Conservation (phyloP, 2,113 vertebrate genomes). For the Otus sunia region DNA sequence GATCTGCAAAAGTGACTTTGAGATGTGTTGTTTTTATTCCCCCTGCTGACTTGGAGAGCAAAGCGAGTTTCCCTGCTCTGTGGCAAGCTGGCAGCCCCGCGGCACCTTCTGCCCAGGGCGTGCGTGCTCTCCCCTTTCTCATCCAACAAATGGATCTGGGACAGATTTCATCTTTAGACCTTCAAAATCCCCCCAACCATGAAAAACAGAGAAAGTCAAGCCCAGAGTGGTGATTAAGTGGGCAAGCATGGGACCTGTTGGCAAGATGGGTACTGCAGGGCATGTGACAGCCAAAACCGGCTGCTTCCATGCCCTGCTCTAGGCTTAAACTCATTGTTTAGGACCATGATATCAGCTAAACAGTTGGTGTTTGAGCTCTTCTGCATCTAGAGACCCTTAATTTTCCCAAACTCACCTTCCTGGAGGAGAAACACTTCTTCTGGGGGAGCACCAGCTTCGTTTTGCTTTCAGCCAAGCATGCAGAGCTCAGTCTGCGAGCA, state of each 20-base stretch:
- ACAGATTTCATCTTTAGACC: neutral
- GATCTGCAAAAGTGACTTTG: neutral
- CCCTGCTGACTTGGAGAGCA: neutral
- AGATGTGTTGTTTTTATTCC: neutral
- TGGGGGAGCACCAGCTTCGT: accelerated
- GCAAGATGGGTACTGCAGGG: neutral
- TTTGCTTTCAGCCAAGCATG: neutral
- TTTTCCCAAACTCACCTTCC: neutral
- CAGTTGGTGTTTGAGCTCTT: neutral
- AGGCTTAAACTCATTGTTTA: neutral
- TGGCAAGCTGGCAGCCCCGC: neutral
- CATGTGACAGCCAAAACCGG: neutral
- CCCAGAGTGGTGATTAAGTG: neutral
- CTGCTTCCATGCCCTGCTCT: neutral
- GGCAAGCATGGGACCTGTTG: neutral
- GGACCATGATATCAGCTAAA: neutral
- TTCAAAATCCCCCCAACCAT: neutral
- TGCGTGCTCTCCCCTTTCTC: neutral
- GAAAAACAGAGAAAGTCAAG: neutral
- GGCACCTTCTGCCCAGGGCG: neutral
- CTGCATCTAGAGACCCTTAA: neutral
- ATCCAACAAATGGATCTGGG: neutral
- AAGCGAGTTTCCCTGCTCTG: neutral
- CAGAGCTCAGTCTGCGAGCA: accelerated
- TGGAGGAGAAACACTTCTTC: neutral